Conservation (phyloP, 2,888 invertebrate species). For the Liopterus haemorrhoidalis region DNA sequence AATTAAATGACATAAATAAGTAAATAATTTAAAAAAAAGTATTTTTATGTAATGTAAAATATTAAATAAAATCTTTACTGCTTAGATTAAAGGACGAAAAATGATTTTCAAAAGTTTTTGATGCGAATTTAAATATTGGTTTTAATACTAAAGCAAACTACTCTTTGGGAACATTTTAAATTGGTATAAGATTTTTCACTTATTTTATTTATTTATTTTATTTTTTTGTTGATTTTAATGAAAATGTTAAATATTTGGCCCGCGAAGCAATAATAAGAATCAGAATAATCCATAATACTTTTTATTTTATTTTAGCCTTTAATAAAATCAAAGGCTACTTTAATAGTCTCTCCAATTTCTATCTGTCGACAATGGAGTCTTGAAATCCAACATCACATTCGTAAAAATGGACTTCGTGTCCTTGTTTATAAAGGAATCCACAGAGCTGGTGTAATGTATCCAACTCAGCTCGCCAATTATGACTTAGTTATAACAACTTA, state of each 20-base stretch:
- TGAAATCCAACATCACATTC: constrained; percentile 61
- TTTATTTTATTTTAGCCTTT: constrained; percentile 41
- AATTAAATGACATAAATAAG: too few relatives aligned
- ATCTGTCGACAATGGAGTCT: constrained; percentile 67
- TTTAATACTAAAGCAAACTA: too few relatives aligned
- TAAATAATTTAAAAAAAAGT: too few relatives aligned
- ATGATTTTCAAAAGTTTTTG: too few relatives aligned
- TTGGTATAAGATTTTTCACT: not conserved
- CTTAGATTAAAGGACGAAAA: too few relatives aligned
- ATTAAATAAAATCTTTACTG: too few relatives aligned
- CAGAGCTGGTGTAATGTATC: constrained; percentile 53
- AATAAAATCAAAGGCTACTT: constrained; percentile 55
- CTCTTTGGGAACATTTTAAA: not conserved
- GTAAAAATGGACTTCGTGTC: constrained; percentile 47
- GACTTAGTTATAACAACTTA: constrained; percentile 73
- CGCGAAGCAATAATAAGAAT: not conserved
- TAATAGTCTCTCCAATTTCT: constrained; percentile 64
- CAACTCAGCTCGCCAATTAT: constrained; percentile 55
- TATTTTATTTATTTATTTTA: not conserved
- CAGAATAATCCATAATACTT: too few relatives aligned
- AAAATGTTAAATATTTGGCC: not conserved
- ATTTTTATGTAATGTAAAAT: too few relatives aligned
- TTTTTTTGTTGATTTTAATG: not conserved
- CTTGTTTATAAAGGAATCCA: constrained; percentile 49
- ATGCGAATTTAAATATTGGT: too few relatives aligned